Percentiles rank a stretch among this genome's conserved stretches.
These are phyloP conservation scores for Scyliorhinus canicula DNA, from an alignment of 2,797 vertebrate species.

Conservation along the genomic window DNA sequence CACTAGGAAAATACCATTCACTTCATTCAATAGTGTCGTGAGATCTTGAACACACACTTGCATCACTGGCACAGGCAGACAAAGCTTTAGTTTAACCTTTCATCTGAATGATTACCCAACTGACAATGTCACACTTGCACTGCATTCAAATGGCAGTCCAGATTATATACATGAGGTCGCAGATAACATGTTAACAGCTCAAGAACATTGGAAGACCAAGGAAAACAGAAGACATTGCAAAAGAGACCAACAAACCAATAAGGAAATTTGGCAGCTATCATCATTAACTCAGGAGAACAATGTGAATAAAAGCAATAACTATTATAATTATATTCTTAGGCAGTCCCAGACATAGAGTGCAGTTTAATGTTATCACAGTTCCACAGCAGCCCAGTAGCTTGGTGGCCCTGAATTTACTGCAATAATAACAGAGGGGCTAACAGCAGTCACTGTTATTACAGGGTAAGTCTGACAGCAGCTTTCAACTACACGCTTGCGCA, in stretches of 20 bases:
- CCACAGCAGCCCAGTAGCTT: neutral
- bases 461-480: neutral
- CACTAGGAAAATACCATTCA: neutral
- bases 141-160: neutral
- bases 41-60: neutral
- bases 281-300: neutral
- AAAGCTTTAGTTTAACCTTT: neutral
- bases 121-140: neutral
- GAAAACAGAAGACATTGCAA: neutral
- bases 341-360: neutral
- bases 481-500: no score
- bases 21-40: neutral
- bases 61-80: neutral
- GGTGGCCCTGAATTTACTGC: neutral
- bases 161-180: neutral
- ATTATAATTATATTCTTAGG: neutral
- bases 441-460: neutral
- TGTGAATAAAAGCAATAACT: neutral
- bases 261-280: neutral
- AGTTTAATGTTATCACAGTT: neutral
- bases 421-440: neutral
- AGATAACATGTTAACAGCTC: neutral
- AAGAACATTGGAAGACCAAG: neutral
- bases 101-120: neutral
- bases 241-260: neutral